Conservation (phyloP, 2,113 vertebrate genomes). For the Microtus oregoni region DNA sequence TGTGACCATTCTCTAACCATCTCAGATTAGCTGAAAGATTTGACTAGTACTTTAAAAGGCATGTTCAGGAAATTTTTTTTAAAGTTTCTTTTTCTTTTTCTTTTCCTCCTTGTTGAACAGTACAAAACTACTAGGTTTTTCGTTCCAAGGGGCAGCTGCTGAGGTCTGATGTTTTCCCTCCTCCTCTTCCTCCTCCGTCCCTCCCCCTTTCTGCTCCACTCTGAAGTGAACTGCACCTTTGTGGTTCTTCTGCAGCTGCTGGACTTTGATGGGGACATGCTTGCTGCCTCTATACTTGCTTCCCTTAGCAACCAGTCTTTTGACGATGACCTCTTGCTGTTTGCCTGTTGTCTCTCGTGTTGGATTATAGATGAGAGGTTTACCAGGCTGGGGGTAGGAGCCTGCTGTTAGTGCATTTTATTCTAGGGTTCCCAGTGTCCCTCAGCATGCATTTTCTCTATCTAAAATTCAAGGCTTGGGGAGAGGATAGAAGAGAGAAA, state of each 20-base stretch:
- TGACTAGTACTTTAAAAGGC: conserved; percentile 43
- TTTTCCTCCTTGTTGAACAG: conserved; percentile 42
- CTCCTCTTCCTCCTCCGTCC: background rate
- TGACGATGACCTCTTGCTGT: conserved; percentile 93
- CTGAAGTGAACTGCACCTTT: conserved; percentile 85
- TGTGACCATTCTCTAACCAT: background rate
- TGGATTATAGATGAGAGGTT: conserved; percentile 89
- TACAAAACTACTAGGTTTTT: conserved; percentile 64
- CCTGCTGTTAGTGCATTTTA: conserved; percentile 81
- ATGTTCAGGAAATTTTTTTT: conserved; percentile 51
- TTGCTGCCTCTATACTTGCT: conserved; percentile 88
- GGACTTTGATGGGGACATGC: conserved; percentile 94
- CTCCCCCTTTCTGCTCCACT: conserved; percentile 55
- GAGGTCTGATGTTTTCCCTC: conserved; percentile 80
- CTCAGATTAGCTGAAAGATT: background rate
- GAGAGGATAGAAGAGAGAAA: background rate
- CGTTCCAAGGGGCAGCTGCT: conserved; percentile 82
- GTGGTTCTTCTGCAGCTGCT: conserved; percentile 88
- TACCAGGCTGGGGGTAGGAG: conserved; percentile 83
- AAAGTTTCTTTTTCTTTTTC: background rate
- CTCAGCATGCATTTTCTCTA: conserved; percentile 63
- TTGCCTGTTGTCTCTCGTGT: conserved; percentile 91
- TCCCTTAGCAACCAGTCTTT: conserved; percentile 94
- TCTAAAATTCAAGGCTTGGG: conserved; percentile 47
- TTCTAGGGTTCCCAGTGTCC: conserved; percentile 76